phyloP scores from a whole-genome alignment of 2,113 vertebrate species.

The Zeus faber region DNA sequence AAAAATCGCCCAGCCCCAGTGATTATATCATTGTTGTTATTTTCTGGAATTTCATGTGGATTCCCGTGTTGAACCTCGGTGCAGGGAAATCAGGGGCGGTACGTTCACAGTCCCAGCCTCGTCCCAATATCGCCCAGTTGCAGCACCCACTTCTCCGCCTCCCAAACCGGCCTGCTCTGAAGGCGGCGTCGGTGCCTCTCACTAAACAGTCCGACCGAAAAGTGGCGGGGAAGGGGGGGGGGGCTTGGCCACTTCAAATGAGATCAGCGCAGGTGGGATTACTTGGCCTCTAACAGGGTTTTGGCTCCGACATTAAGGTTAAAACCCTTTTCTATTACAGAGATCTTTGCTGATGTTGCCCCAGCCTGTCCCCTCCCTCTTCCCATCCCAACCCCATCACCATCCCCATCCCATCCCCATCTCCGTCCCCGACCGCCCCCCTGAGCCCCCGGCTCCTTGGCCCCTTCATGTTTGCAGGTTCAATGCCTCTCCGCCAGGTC shows the following conservation, averaged over 20 bases:
- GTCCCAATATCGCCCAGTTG: too few species aligned
- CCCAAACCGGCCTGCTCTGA: too few species aligned
- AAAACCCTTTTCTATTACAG: conserved; percentile 81
- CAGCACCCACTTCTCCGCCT: too few species aligned
- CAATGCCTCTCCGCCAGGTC: conserved; percentile 72
- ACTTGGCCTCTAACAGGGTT: conserved; percentile 77
- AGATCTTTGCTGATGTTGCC: conserved; percentile 71
- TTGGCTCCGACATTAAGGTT: conserved; percentile 80
- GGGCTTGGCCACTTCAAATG: conserved; percentile 63
- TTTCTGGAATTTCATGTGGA: too few species aligned
- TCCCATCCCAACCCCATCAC: not conserved
- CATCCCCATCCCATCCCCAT: not conserved
- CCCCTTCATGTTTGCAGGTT: conserved; percentile 78
- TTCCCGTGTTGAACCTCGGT: too few species aligned
- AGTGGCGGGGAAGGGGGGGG: not conserved
- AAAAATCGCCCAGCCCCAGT: too few species aligned
- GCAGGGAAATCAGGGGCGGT: too few species aligned
- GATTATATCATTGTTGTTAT: too few species aligned
- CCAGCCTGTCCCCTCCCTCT: conserved; percentile 21
- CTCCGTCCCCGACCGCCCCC: conserved; percentile 40
- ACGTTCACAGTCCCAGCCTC: too few species aligned
- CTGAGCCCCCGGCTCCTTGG: conserved; percentile 63
- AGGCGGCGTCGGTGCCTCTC: conserved; percentile 26
- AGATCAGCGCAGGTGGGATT: conserved; percentile 71
- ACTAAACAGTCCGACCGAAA: conserved; percentile 17